These are phyloP conservation scores for Stichodactyla mertensii DNA, from an alignment of 64 coral and sea anemone species.

Conservation along the genomic window DNA sequence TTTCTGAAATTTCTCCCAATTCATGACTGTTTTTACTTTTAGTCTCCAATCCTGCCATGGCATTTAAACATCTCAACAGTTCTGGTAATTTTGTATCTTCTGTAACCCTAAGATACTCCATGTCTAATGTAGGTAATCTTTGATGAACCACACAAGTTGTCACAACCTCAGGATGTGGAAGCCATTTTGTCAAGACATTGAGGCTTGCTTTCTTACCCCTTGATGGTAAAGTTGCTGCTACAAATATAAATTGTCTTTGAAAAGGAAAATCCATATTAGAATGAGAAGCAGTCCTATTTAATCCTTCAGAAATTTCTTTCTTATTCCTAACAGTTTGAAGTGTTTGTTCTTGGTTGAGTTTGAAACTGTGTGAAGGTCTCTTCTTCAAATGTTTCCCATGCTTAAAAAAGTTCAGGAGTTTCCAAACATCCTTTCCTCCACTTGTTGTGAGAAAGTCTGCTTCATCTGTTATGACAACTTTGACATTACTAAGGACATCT, in stretches of 20 bases:
- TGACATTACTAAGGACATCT: slow-evolving; percentile 38
- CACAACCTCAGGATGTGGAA: slow-evolving; percentile 43
- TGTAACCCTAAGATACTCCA: slow-evolving; percentile 53
- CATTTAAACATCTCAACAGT: slow-evolving; percentile 57
- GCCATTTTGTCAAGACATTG: slow-evolving; percentile 60
- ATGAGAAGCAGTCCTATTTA: not conserved
- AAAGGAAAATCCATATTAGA: not conserved
- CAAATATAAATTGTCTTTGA: slow-evolving; percentile 86
- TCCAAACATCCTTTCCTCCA: slow-evolving; percentile 76
- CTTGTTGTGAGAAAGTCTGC: slow-evolving; percentile 76
- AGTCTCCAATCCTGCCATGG: not conserved
- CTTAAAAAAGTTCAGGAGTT: slow-evolving; percentile 77
- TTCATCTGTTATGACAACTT: slow-evolving; percentile 79
- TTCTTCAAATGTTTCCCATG: slow-evolving; percentile 36
- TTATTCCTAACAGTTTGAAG: not conserved
- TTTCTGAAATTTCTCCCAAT: not conserved
- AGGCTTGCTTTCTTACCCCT: slow-evolving; percentile 63
- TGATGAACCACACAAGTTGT: slow-evolving; percentile 68
- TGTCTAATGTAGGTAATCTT: slow-evolving; percentile 47
- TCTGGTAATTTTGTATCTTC: slow-evolving; percentile 55
- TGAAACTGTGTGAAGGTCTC: not conserved
- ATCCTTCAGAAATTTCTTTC: not conserved
- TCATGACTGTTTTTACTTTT: not conserved
- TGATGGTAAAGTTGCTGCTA: slow-evolving; percentile 83
- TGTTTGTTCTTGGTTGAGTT: not conserved